A percentile compares a stretch with the other conserved stretches of the same genome.
phyloP scores from a whole-genome alignment of 2,113 vertebrate genomes.

The Lepus timidus region DNA sequence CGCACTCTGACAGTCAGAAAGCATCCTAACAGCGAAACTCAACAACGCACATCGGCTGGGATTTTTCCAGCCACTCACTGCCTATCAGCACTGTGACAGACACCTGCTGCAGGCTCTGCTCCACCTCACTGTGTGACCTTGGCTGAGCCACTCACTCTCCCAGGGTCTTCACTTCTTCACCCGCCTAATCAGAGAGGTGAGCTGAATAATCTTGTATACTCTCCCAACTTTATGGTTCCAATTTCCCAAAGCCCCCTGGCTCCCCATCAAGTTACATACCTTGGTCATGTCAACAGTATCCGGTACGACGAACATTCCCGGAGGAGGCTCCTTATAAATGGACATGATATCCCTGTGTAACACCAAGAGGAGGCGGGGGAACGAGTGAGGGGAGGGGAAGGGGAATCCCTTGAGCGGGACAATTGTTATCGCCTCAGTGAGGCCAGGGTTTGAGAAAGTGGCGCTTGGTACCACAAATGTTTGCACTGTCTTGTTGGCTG shows the following conservation, averaged over 20 bases:
- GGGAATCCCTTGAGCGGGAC: constrained; percentile 47
- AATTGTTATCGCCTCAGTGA: constrained; percentile 34
- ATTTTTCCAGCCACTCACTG: constrained; percentile 36
- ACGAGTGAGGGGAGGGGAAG: constrained; percentile 65
- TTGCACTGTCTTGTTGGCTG: constrained; percentile 43
- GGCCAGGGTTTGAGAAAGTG: constrained; percentile 60
- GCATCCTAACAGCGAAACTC: not conserved
- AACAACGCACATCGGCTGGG: not conserved
- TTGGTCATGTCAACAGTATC: constrained; percentile 99
- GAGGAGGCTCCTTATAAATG: constrained; percentile 99
- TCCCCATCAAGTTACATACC: constrained; percentile 87
- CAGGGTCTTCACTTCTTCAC: constrained; percentile 29
- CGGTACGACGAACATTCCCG: constrained; percentile 99
- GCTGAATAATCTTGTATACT: constrained; percentile 33
- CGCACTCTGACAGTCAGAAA: not conserved
- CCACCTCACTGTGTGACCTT: not conserved
- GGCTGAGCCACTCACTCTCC: constrained; percentile 12
- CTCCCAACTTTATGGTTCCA: constrained; percentile 44
- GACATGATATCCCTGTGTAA: constrained; percentile 97
- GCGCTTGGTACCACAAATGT: constrained; percentile 77
- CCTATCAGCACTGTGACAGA: not conserved
- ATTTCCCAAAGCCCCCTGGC: not conserved
- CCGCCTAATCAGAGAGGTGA: not conserved
- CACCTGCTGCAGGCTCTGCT: not conserved
- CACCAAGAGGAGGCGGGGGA: constrained; percentile 76